Evolutionary conservation across 2,113 vertebrate genomes (phyloP), one percentile per base, ranked within the genome.

Genomic region (Hypocryptadius cinnamomeus): DNA sequence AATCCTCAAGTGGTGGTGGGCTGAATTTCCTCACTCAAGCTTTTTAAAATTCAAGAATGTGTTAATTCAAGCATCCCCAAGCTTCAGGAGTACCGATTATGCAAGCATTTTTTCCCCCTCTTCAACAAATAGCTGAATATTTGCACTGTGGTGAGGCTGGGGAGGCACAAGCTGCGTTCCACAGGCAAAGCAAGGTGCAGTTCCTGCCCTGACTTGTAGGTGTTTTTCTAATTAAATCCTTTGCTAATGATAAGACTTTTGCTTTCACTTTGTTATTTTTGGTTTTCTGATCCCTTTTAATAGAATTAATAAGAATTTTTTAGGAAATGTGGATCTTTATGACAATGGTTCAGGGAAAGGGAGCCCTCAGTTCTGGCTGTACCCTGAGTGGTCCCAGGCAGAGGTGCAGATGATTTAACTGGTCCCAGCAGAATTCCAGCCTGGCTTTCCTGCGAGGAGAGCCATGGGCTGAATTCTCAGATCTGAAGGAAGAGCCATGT

Each of bases 211-310:
- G 74, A 92, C 95, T 96, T 92, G 94, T 79, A 89, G 61, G 15
- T 81, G 73, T 78, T 95, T 93, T 90, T 94, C 95, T 89, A 89
- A 93, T 85, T 70, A 92, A 92, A 91, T 76, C 89, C 30, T 84
- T 69, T 59, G 23, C 53, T 79, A 91, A 76, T 87, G 92, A 93
- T 95, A 96, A 96, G 92, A 59, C 35, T 95, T 89, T 35, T 65
- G 54, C 1, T 1, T 89, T 84, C 48, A 54, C 40, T 87, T 86
- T 0, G 0, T 68, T 90, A 68, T 61, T 92, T 91, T 85, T 81
- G 65, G 65, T 65, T 33, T 91, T 87, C 60, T 53, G 37, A 80
- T 73, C 5, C 5, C 8, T 74, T 33, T 81, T 60, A 69, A 48
- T 81, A 60, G 40, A 89, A 68, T 47, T n/a, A 44, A 13, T 77